Evolutionary conservation across 2,113 vertebrate species (phyloP).

Genomic region (Rhinoptilus africanus): DNA sequence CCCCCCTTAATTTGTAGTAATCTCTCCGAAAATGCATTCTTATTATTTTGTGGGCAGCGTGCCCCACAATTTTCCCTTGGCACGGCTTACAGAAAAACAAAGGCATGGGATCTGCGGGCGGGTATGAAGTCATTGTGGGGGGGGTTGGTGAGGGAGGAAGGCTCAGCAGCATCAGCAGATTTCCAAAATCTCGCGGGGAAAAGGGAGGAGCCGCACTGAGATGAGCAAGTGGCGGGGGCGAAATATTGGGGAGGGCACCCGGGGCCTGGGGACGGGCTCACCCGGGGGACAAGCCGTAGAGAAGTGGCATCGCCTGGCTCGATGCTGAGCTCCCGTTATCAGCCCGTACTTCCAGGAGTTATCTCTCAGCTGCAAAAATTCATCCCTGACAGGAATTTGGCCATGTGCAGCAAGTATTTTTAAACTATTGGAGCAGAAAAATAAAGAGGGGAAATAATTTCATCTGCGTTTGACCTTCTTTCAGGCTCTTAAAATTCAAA

Average conservation of each 20-base stretch:
- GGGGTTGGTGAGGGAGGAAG: background rate
- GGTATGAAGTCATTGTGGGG: slow-evolving; percentile 14
- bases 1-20: background rate
- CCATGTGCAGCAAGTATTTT: background rate
- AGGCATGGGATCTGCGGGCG: background rate
- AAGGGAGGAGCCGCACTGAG: rapidly evolving
- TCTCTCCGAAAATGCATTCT: background rate
- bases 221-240: rapidly evolving
- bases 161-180: slow-evolving; percentile 38
- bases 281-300: background rate
- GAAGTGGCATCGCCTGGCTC: background rate
- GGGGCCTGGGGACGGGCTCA: rapidly evolving
- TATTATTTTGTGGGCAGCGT: background rate
- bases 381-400: background rate
- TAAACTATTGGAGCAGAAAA: background rate
- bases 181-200: background rate
- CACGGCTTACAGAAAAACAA: background rate
- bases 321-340: background rate
- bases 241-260: background rate
- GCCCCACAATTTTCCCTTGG: slow-evolving; percentile 41
- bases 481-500: background rate
- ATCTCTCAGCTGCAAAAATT: background rate
- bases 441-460: background rate
- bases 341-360: background rate
- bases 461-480: background rate